phyloP scores from a whole-genome alignment of 2,113 vertebrate species.

The Xenopus borealis region DNA sequence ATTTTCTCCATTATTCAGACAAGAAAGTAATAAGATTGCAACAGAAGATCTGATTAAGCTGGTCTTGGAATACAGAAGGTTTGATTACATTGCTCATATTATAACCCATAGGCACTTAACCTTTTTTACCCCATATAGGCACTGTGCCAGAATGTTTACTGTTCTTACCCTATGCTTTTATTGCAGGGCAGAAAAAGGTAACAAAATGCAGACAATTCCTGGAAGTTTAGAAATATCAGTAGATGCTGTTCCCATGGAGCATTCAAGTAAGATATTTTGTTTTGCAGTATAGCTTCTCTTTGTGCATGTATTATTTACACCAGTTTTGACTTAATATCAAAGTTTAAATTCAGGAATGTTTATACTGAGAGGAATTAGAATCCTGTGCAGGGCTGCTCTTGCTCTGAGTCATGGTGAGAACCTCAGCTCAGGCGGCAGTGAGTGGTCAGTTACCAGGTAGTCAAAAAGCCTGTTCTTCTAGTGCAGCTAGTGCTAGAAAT shows the following conservation, averaged over 20 bases:
- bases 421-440: no score
- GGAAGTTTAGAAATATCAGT: constrained; percentile 85
- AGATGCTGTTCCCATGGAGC: constrained; percentile 88
- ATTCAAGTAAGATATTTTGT: constrained; percentile 79
- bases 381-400: no score
- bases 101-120: no score
- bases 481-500: no score
- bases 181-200: constrained; percentile 88
- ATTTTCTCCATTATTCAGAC: constrained; percentile 93
- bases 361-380: no score
- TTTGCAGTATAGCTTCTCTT: neutral
- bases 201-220: constrained; percentile 91
- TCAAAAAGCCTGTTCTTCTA: no score
- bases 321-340: no score
- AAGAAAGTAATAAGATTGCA: constrained; percentile 94
- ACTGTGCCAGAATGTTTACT: neutral
- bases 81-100: constrained; percentile 25
- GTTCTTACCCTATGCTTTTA: constrained; percentile 2
- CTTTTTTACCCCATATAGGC: no score
- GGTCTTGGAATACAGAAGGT: constrained; percentile 89
- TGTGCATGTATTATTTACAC: no score
- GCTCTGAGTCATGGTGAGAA: no score
- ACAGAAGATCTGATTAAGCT: constrained; percentile 91
- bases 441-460: no score
- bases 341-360: no score